Conservation (phyloP, 2,797 vertebrate genomes). For the Apodemus agrarius region DNA sequence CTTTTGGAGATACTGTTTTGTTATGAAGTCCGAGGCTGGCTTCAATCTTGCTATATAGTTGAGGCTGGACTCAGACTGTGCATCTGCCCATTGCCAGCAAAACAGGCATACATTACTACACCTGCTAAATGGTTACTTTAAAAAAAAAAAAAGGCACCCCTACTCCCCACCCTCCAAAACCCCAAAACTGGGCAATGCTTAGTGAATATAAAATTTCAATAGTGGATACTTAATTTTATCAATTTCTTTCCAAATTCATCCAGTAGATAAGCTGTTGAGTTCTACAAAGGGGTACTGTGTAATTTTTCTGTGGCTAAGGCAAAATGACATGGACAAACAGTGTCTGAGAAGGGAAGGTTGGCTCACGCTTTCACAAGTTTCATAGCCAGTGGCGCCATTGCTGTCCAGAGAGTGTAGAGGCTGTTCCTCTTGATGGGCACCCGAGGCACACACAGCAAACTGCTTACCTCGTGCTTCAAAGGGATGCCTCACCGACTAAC, state of each 20-base stretch:
- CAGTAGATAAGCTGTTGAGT: background rate
- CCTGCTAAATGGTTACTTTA: background rate
- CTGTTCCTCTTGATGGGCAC: background rate
- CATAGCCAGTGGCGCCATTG: background rate
- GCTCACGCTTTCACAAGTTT: background rate
- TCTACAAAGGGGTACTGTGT: background rate
- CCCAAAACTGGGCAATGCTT: background rate
- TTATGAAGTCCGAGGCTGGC: background rate
- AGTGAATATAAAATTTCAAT: background rate
- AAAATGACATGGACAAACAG: background rate
- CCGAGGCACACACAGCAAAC: background rate
- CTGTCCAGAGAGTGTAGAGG: background rate
- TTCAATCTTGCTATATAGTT: background rate
- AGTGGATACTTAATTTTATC: background rate
- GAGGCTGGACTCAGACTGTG: background rate
- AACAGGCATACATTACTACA: background rate
- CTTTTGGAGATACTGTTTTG: background rate
- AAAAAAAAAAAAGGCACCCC: background rate
- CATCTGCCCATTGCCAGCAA: background rate
- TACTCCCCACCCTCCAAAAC: background rate
- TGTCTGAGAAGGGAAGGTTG: background rate
- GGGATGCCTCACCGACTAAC: background rate
- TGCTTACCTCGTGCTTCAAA: background rate
- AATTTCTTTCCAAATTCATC: background rate
- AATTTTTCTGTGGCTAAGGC: background rate